These are phyloP conservation scores for Zophobas morio DNA, from an alignment of 1,140 invertebrate genomes.

Conservation along the genomic window DNA sequence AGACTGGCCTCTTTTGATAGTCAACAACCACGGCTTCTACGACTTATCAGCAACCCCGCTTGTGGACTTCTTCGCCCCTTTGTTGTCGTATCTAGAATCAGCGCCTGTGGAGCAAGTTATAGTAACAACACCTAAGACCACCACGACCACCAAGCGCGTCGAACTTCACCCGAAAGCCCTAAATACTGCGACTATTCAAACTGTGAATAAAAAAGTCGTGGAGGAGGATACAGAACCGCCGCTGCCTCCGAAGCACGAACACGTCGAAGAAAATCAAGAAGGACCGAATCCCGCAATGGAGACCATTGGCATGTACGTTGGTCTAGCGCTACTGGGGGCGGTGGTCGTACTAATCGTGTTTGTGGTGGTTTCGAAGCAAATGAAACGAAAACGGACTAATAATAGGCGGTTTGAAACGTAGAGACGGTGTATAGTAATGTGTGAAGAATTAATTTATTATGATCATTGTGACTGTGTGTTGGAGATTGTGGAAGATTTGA, in stretches of 20 bases:
- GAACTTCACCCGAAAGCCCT: not conserved
- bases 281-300: not conserved
- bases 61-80: constrained; percentile 65
- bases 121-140: constrained; percentile 51
- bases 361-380: constrained; percentile 46
- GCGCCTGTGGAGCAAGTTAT: constrained; percentile 61
- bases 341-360: constrained; percentile 48
- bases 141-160: constrained; percentile 41
- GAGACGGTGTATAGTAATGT: not conserved
- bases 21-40: constrained; percentile 59
- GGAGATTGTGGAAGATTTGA: no score
- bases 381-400: constrained; percentile 49
- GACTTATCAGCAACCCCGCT: constrained; percentile 60
- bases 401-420: constrained; percentile 61
- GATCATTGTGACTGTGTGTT: no score
- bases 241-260: not conserved
- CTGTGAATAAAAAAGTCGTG: not conserved
- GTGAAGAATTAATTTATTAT: no score
- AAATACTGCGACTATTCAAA: constrained; percentile 17
- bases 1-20: constrained; percentile 59
- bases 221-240: constrained; percentile 17
- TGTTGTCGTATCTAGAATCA: constrained; percentile 63
- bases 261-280: not conserved
- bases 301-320: constrained; percentile 44
- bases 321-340: constrained; percentile 44